Evolutionary conservation across 1,140 invertebrate species (phyloP).

Genomic region (Leptopilina boulardi): DNA sequence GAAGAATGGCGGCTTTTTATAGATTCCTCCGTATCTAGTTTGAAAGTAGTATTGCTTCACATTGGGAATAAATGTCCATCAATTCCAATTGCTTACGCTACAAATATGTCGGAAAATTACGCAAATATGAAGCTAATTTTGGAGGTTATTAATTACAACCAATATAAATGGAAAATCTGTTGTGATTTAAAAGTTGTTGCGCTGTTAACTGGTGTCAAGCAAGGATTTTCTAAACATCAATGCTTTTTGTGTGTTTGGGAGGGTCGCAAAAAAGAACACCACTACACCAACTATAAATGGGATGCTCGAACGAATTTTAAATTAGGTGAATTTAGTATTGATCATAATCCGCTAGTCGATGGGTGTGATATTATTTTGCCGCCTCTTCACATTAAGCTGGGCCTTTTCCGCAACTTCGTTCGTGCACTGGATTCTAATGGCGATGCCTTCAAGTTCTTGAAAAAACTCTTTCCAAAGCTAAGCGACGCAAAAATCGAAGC

Average conservation of each 20-base stretch:
- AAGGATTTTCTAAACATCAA: slow-evolving; percentile 25
- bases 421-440: background rate
- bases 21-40: slow-evolving; percentile 26
- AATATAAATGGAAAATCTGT: slow-evolving; percentile 30
- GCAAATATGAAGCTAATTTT: slow-evolving; percentile 34
- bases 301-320: background rate
- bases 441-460: background rate
- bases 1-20: slow-evolving; percentile 40
- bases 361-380: slow-evolving; percentile 34
- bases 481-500: background rate
- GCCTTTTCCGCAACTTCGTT: slow-evolving; percentile 34
- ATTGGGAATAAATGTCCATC: slow-evolving; percentile 36
- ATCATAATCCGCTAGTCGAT: slow-evolving; percentile 5
- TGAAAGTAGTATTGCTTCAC: slow-evolving; percentile 38
- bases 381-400: slow-evolving; percentile 39
- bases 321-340: background rate
- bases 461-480: slow-evolving; percentile 11
- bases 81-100: slow-evolving; percentile 33
- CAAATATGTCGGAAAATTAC: slow-evolving; percentile 30
- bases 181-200: slow-evolving; percentile 40
- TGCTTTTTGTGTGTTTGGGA: slow-evolving; percentile 40
- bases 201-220: slow-evolving; percentile 5
- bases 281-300: background rate
- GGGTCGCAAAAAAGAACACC: background rate
- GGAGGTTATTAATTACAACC: slow-evolving; percentile 20